Evolutionary conservation across 35 echinoderm and acorn worm species (phyloP).

Genomic region (Heliocidaris tuberculata): DNA sequence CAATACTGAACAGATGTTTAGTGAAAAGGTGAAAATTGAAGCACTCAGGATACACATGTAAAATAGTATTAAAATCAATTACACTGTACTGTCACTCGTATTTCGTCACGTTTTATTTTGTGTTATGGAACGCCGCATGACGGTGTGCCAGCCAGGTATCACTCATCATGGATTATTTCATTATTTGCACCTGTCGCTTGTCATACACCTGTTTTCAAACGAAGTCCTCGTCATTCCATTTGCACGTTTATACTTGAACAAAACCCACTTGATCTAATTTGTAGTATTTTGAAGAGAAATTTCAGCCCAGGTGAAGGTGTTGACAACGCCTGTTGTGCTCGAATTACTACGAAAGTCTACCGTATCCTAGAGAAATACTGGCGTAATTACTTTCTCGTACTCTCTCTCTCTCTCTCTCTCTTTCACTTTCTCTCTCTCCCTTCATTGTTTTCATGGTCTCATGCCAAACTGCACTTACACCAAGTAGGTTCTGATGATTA

Average conservation of each 20-base stretch:
- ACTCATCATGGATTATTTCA: constrained; percentile 3
- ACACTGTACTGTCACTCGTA: neutral
- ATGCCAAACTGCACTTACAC: neutral
- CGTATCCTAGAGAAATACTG: no score
- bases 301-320: neutral
- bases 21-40: neutral
- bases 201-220: constrained; percentile 10
- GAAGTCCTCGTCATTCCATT: neutral
- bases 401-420: neutral
- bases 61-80: no score
- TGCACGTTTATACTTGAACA: neutral
- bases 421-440: neutral
- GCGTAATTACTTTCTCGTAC: no score
- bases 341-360: no score
- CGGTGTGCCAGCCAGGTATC: neutral
- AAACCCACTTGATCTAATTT: neutral
- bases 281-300: neutral
- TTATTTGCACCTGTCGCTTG: neutral
- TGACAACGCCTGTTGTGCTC: neutral
- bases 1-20: neutral
- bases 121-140: neutral
- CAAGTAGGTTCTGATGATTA: neutral
- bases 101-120: neutral
- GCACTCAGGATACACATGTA: neutral
- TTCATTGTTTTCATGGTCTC: neutral